These are phyloP conservation scores for Chiroxiphia lanceolata DNA, from an alignment of 2,797 vertebrate genomes.

Conservation along the genomic window DNA sequence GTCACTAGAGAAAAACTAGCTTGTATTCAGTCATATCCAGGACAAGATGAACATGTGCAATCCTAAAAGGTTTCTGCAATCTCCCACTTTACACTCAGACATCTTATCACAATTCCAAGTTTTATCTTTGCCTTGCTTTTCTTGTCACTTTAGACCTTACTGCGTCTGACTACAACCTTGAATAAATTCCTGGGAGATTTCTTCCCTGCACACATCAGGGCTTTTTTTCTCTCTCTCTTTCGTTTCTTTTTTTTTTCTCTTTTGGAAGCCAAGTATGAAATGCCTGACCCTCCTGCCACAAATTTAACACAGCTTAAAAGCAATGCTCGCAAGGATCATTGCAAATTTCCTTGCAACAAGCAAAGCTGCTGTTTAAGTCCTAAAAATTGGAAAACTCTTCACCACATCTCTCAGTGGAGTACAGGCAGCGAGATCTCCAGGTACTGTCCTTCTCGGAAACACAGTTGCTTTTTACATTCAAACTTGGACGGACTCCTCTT, in stretches of 20 bases:
- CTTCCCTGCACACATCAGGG: background rate
- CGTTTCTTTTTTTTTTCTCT: background rate
- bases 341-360: background rate
- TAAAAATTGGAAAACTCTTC: constrained; percentile 17
- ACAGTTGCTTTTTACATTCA: constrained; percentile 15
- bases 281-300: constrained; percentile 88
- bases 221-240: background rate
- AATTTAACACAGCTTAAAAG: constrained; percentile 84
- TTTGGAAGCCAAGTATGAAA: constrained; percentile 93
- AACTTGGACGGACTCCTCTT: constrained; percentile 31
- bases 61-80: constrained; percentile 51
- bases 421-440: background rate
- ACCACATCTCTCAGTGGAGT: background rate
- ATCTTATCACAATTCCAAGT: constrained; percentile 52
- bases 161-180: constrained; percentile 17
- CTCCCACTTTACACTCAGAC: constrained; percentile 39
- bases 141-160: constrained; percentile 34
- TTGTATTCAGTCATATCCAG: constrained; percentile 71
- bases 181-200: constrained; percentile 56
- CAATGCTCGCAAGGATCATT: background rate
- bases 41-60: constrained; percentile 49
- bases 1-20: constrained; percentile 53
- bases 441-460: background rate
- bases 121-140: constrained; percentile 42
- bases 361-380: background rate